Base-by-base conservation (phyloP, 2,113 vertebrate species). In the Microtus montanus region DNA sequence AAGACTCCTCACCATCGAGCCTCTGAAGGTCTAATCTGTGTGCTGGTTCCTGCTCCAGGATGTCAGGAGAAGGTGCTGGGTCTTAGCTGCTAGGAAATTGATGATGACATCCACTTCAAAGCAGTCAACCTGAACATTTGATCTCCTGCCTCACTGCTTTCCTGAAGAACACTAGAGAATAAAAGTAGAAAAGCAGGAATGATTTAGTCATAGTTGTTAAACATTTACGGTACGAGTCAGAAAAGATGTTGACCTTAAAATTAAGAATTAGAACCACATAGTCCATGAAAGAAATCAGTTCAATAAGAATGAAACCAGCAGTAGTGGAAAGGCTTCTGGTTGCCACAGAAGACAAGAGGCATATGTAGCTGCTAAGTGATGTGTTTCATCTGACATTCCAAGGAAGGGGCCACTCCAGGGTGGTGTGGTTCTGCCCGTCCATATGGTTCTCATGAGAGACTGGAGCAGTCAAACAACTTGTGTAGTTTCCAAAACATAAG, bases 121-220 rank as follows among this genome's bases (percentile, higher is more conserved):
- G 93, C 2, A 0, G 41, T 91, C 89, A 52, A 85, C 61, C 87
- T 94, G 63, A 38, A 19, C 20, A 44, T 93, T 96, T 94, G 87
- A 95, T 94, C 92, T 41, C n/a, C 54, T 70, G 66, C 77, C 92
- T 95, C 96, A 92, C 35, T 61, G 22, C 35, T 96, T 82, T 95
- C 90, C 91, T 97, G 93, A 97, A 93, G 96, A 92, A 95, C n/a
- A 83, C 88, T 96, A 96, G 95, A 97, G 98, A 97, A 97, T 95
- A 95, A 96, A 98, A 98, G 92, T 96, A 97, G 94, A 94, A 96
- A 4, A 83, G 92, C 96, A 95, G 97, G 97, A 98, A 97, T 70
- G 90, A 96, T 96, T 98, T 98, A 97, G 97, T 98, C 95, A 98
- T 95, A 97, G 96, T 97, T 98, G 91, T 98, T 98, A 97, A 97